phyloP scores from a whole-genome alignment of 1,140 invertebrate species.

The Zaprionus davidi region DNA sequence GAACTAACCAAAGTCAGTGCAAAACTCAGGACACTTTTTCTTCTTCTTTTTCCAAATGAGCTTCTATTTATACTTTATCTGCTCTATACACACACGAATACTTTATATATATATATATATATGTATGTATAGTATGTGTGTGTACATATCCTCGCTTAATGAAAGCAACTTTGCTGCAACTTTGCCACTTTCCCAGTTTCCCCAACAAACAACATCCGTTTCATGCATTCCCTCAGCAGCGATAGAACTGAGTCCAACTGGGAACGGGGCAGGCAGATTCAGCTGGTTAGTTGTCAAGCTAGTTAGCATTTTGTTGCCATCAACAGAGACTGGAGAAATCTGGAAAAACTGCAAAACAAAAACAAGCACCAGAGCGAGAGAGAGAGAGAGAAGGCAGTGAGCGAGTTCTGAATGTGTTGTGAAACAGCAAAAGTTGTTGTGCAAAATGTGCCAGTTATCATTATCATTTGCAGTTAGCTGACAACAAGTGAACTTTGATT shows the following conservation, averaged over 20 bases:
- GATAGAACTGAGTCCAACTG: conserved; percentile 4
- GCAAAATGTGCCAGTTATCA: conserved; percentile 13
- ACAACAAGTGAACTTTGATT: conserved; percentile 28
- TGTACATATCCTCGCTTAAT: not conserved
- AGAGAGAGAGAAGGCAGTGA: not conserved
- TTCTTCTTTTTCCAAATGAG: not conserved
- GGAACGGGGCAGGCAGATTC: not conserved
- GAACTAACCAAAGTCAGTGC: not conserved
- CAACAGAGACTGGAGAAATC: conserved; percentile 13
- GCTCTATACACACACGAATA: not conserved
- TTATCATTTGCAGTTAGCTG: conserved; percentile 2
- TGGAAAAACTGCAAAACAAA: not conserved
- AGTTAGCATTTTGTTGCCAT: conserved; percentile 49
- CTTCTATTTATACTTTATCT: conserved; percentile 5
- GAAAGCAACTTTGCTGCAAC: conserved; percentile 7
- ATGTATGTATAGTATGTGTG: too few relatives aligned
- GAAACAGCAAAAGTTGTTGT: conserved; percentile 5
- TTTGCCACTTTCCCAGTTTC: not conserved
- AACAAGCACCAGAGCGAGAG: not conserved
- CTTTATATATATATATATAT: too few relatives aligned
- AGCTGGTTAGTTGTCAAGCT: conserved; percentile 20
- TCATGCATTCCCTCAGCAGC: conserved; percentile 1
- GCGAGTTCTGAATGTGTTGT: conserved; percentile 1
- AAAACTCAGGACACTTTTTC: not conserved
- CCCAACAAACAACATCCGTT: conserved; percentile 6